Evolutionary conservation across 2,113 vertebrate genomes (phyloP), one percentile per base, ranked within the genome.

Genomic region (Mustela nigripes): DNA sequence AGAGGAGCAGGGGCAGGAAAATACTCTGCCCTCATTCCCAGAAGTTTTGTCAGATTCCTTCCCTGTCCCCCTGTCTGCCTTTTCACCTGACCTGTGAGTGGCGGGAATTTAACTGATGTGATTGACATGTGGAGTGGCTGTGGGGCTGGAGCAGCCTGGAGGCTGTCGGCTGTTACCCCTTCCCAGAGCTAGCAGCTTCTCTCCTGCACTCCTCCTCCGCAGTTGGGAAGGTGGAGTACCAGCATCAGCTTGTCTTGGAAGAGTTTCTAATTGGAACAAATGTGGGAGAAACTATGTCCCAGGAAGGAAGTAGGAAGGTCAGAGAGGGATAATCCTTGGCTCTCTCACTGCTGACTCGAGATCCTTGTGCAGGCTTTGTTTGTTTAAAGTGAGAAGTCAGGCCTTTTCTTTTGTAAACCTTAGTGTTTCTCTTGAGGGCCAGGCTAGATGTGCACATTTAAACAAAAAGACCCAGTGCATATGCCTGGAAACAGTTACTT

Each of bases 341-440:
- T 89, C 24, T 89, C 62, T 95, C 87, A 92, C 19, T 97, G 53
- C 74, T 92, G 36, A 95, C 36, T 89, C 94, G 45, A 81, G 21
- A 81, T 84, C 53, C 16, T 28, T 95, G 12, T 42, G 26, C 10
- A 86, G 58, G 56, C 28, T 93, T 93, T 95, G 42, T 95, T 97
- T 94, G 60, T 94, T 96, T 92, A 88, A 96, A 93, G 50, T 91
- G 86, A 95, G 76, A 96, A 93, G 11, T 96, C 83, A 97, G 42
- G 53, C 1, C 21, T 94, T 96, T 92, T 93, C 42, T 81, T 96
- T 96, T 96, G 42, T 93, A 91, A 88, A 94, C 24, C 19, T 97
- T 73, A 87, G 31, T 93, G 93, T 94, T 94, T 94, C 56, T 84
- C 18, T 69, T 86, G 24, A 91, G 73, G 21, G 93, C 71, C 11